Percentiles rank a stretch among this genome's conserved stretches.
Conservation (phyloP, 2,888 invertebrate genomes). For the Tricholauxania praeusta region DNA sequence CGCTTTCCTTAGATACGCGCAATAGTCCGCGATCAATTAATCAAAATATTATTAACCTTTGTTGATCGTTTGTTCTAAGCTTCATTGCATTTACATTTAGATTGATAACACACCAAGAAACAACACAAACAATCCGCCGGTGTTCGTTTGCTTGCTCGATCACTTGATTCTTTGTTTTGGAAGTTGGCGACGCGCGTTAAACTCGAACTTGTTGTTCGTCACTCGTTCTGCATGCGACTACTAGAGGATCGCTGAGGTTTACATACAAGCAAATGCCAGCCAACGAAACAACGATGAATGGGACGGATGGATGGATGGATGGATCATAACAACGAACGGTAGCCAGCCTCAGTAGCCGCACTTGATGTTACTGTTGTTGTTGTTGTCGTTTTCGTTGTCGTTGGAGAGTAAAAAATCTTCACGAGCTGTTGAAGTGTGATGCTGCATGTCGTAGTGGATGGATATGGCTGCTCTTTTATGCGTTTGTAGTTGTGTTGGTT, state of each 20-base stretch:
- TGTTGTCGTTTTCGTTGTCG: constrained; percentile 2
- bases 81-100: no score
- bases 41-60: no score
- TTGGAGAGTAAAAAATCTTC: constrained; percentile 42
- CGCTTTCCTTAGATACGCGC: no score
- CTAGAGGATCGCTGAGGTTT: constrained; percentile 48
- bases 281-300: not conserved
- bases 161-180: not conserved
- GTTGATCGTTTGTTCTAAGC: no score
- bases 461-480: constrained; percentile 14
- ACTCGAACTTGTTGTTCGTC: constrained; percentile 63
- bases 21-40: no score
- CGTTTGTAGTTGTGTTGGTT: constrained; percentile 37
- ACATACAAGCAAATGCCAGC: constrained; percentile 40
- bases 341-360: constrained; percentile 30
- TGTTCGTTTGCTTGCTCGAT: no score
- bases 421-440: constrained; percentile 37
- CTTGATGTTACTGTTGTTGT: not conserved
- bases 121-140: no score
- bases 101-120: no score
- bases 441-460: constrained; percentile 11
- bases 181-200: constrained; percentile 35
- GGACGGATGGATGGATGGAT: constrained; percentile 42
- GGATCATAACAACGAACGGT: constrained; percentile 45
- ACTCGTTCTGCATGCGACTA: constrained; percentile 64